Conservation (phyloP, 2,113 vertebrate genomes). For the Lycaon pictus region DNA sequence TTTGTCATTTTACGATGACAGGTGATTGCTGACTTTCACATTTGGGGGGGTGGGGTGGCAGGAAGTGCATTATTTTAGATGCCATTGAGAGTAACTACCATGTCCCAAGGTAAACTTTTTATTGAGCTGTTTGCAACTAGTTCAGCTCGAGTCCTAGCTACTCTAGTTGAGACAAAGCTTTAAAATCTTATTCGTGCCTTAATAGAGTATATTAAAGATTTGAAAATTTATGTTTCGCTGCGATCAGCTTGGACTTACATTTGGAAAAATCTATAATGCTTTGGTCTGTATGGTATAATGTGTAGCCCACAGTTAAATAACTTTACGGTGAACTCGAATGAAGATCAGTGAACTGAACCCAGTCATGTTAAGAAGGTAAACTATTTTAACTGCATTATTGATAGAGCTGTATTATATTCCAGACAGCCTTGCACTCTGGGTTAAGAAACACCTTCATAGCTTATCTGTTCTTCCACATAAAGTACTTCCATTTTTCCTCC, state of each 20-base stretch:
- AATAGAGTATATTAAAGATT: conserved; percentile 59
- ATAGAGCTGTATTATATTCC: conserved; percentile 19
- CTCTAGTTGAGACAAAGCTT: conserved; percentile 61
- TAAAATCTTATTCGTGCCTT: conserved; percentile 43
- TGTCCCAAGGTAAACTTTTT: neutral
- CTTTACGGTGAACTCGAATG: conserved; percentile 28
- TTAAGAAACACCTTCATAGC: conserved; percentile 64
- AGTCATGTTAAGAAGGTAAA: conserved; percentile 54
- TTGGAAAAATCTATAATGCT: conserved; percentile 40
- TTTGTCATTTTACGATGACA: conserved; percentile 63
- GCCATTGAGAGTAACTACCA: conserved; percentile 42
- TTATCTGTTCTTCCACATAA: conserved; percentile 37
- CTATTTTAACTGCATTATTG: conserved; percentile 52
- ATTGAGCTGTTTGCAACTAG: neutral
- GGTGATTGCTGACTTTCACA: conserved; percentile 71
- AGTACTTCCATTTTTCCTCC: conserved; percentile 51
- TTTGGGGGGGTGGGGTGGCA: neutral
- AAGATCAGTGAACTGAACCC: conserved; percentile 61
- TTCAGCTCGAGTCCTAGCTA: neutral
- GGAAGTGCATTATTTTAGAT: conserved; percentile 62
- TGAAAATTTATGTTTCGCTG: conserved; percentile 68
- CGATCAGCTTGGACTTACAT: conserved; percentile 49
- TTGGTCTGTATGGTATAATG: neutral
- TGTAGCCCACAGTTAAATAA: conserved; percentile 62
- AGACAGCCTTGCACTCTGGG: conserved; percentile 46